phyloP scores from a whole-genome alignment of 2,888 invertebrate genomes.

The Cataglyphis altisquamis region DNA sequence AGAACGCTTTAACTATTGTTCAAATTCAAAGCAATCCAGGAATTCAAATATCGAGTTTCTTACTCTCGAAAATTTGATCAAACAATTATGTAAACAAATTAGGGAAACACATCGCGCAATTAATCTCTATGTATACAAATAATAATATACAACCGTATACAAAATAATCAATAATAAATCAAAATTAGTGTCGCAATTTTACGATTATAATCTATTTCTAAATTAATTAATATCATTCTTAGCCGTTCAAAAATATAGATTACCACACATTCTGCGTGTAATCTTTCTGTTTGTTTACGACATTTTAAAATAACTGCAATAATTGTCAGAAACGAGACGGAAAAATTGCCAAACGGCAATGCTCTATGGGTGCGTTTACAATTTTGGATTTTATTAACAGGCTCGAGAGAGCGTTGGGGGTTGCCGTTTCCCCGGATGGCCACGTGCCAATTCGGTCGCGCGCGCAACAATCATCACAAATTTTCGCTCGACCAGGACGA shows the following conservation, averaged over 20 bases:
- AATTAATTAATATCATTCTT: constrained; percentile 13
- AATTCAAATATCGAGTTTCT: constrained; percentile 22
- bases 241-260: background rate
- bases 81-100: constrained; percentile 21
- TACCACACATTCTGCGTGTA: background rate
- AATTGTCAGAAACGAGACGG: background rate
- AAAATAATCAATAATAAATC: constrained; percentile 15
- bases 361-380: constrained; percentile 52
- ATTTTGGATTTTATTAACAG: constrained; percentile 66
- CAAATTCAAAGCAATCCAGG: background rate
- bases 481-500: constrained; percentile 29
- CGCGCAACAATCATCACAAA: constrained; percentile 56
- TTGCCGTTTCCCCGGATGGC: constrained; percentile 47
- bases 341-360: background rate
- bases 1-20: constrained; percentile 11
- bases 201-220: constrained; percentile 8
- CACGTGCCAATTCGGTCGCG: constrained; percentile 53
- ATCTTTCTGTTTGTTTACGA: background rate
- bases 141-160: background rate
- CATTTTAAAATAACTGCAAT: background rate
- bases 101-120: background rate
- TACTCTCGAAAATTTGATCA: background rate
- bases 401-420: constrained; percentile 28
- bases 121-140: background rate
- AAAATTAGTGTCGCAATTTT: constrained; percentile 26